Percentiles rank a stretch among this genome's conserved stretches.
Conservation (phyloP, 2,797 vertebrate genomes). For the Tarsius wallacei region DNA sequence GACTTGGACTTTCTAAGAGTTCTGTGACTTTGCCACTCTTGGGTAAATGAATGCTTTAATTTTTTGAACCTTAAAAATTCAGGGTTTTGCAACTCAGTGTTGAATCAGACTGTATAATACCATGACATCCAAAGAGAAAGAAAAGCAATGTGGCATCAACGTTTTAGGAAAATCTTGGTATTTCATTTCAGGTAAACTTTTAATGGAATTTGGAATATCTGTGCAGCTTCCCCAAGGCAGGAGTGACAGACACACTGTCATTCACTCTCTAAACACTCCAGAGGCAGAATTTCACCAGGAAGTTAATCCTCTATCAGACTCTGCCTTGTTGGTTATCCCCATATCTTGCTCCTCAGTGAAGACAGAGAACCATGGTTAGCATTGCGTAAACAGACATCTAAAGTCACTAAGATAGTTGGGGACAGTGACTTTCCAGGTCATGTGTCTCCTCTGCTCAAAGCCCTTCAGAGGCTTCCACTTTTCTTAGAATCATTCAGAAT, state of each 20-base stretch:
- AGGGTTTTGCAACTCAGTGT: background rate
- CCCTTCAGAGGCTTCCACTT: background rate
- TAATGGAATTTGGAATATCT: background rate
- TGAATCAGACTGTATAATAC: background rate
- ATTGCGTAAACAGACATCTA: background rate
- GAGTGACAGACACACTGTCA: too few relatives aligned
- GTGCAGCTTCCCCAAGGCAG: background rate
- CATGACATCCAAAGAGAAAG: background rate
- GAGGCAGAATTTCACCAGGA: background rate
- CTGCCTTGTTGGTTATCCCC: background rate
- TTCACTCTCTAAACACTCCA: background rate
- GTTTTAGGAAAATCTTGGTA: background rate
- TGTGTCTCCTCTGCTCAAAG: background rate
- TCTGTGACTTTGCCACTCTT: background rate
- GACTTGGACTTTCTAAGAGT: background rate
- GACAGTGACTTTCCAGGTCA: background rate
- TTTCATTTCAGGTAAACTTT: background rate
- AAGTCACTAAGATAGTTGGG: background rate
- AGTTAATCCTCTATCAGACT: background rate
- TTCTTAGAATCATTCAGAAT: background rate
- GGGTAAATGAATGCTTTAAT: background rate
- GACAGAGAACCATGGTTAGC: background rate
- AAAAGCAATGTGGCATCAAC: background rate
- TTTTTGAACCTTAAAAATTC: slow-evolving; percentile 3
- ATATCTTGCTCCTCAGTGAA: background rate